A percentile compares a stretch with the other conserved stretches of the same genome.
phyloP scores from a whole-genome alignment of 2,888 invertebrate genomes.

The Eremobia ochroleuca region DNA sequence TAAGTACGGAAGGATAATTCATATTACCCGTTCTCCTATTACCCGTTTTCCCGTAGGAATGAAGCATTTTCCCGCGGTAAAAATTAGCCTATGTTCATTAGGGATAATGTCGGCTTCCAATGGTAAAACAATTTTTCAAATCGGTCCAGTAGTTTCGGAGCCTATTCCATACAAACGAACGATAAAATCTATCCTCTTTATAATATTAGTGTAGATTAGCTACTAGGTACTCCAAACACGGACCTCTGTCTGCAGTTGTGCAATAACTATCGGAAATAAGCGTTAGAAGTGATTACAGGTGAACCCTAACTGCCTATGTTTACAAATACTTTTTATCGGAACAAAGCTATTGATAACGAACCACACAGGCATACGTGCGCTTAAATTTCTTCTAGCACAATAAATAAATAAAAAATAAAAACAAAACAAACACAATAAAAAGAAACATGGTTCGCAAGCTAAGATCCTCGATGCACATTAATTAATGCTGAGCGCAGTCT shows the following conservation, averaged over 20 bases:
- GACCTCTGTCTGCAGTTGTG: not conserved
- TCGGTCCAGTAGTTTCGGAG: too few relatives aligned
- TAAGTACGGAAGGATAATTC: too few relatives aligned
- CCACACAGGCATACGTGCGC: not conserved
- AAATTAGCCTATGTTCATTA: too few relatives aligned
- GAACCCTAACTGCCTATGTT: not conserved
- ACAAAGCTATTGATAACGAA: slow-evolving; percentile 6
- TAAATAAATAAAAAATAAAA: slow-evolving; percentile 4
- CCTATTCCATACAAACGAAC: too few relatives aligned
- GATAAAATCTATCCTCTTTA: too few relatives aligned
- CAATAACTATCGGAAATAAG: not conserved
- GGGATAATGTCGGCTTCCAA: too few relatives aligned
- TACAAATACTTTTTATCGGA: slow-evolving; percentile 15
- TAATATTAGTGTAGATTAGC: too few relatives aligned
- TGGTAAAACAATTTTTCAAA: too few relatives aligned
- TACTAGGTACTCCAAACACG: not conserved
- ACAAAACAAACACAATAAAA: slow-evolving; percentile 20
- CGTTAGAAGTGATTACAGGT: not conserved
- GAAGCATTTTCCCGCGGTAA: too few relatives aligned
- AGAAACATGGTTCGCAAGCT: slow-evolving; percentile 26
- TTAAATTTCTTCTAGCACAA: slow-evolving; percentile 16
- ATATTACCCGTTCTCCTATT: too few relatives aligned
- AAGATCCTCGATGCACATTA: slow-evolving; percentile 53
- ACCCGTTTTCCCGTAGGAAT: too few relatives aligned
- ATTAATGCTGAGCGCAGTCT: slow-evolving; percentile 50